These are phyloP conservation scores for Neoitamus cyanurus DNA, from an alignment of 2,888 invertebrate genomes.

Conservation along the genomic window DNA sequence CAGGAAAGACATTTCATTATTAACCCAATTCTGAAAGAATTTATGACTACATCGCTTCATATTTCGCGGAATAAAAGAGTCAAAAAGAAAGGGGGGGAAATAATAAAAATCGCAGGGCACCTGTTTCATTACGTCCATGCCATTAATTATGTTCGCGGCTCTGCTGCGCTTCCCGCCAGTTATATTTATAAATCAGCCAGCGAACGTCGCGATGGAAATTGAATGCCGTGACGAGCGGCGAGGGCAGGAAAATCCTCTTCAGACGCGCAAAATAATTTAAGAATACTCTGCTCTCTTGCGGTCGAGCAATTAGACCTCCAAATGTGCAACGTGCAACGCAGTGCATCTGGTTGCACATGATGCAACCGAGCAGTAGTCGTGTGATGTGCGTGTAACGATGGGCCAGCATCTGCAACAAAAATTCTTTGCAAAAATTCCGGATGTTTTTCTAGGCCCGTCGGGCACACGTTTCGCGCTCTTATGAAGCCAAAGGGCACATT, in stretches of 20 bases:
- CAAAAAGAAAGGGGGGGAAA: background rate
- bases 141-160: conserved; percentile 19
- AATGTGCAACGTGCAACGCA: background rate
- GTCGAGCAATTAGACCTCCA: background rate
- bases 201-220: background rate
- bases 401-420: background rate
- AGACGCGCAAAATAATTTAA: background rate
- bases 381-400: background rate
- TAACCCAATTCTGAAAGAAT: conserved; percentile 17
- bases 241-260: background rate
- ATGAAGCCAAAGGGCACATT: background rate
- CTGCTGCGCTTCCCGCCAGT: background rate
- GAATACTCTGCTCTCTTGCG: background rate
- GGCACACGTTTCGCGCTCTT: background rate
- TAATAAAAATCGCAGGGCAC: conserved; percentile 3
- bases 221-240: background rate
- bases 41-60: background rate
- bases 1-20: conserved; percentile 20
- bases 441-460: background rate
- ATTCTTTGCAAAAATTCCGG: conserved; percentile 14
- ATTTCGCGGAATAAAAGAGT: background rate
- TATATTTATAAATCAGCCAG: conserved; percentile 11
- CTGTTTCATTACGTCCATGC: conserved; percentile 30
- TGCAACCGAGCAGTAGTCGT: background rate
- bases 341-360: conserved; percentile 5